Evolutionary conservation across 2,888 invertebrate genomes (phyloP).

Genomic region (Orchesella flavescens): DNA sequence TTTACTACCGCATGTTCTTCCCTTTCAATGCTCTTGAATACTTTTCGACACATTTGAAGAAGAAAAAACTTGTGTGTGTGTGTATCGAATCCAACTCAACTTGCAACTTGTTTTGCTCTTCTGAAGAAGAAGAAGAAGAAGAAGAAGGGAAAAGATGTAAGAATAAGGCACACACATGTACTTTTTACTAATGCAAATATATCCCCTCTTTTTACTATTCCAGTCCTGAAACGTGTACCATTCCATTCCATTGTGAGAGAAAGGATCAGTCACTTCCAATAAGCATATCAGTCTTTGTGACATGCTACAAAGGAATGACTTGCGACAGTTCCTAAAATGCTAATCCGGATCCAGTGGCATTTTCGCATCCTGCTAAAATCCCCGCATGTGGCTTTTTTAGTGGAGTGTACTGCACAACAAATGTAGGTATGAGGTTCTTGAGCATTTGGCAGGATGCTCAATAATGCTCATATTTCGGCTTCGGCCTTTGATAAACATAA

Average conservation of each 20-base stretch:
- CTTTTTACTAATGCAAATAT: neutral
- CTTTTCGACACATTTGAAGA: conserved; percentile 54
- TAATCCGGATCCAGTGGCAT: conserved; percentile 46
- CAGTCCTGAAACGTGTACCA: neutral
- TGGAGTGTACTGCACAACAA: no score
- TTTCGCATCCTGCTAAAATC: conserved; percentile 36
- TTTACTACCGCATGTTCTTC: conserved; percentile 66
- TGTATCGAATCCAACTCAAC: neutral
- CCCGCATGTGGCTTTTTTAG: neutral
- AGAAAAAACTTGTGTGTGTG: neutral
- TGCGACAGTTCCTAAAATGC: conserved; percentile 49
- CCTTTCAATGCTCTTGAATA: conserved; percentile 59
- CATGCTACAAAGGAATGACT: conserved; percentile 41
- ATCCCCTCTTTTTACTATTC: neutral
- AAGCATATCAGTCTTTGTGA: conserved; percentile 46
- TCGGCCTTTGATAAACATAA: no score
- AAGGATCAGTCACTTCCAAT: conserved; percentile 59
- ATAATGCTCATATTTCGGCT: no score
- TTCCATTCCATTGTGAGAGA: conserved; percentile 10
- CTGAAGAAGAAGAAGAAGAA: no score
- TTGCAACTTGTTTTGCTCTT: no score
- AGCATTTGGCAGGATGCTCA: no score
- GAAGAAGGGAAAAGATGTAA: no score
- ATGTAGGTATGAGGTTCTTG: no score
- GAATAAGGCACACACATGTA: no score